These are phyloP conservation scores for Electrona antarctica DNA, from an alignment of 2,113 vertebrate species.

Conservation along the genomic window DNA sequence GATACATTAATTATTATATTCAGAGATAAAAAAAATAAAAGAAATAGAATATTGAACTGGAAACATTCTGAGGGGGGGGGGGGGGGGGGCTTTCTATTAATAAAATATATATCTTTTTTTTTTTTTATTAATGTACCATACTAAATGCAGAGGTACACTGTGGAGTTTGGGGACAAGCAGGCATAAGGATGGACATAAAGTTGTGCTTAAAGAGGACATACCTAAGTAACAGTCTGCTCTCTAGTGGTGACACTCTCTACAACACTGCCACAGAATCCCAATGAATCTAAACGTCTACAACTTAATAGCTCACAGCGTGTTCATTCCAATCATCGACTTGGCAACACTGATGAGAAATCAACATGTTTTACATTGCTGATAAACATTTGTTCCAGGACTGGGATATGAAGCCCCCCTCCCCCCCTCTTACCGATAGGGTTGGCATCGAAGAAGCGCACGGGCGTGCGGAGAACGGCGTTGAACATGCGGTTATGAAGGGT, in stretches of 20 bases:
- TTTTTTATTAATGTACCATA: background rate
- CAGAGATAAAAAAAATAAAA: background rate
- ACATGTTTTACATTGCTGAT: background rate
- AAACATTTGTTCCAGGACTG: background rate
- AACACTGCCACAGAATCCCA: constrained; percentile 9
- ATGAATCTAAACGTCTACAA: background rate
- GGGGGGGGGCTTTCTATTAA: background rate
- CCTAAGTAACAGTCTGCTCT: constrained; percentile 68
- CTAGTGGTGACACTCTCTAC: constrained; percentile 66
- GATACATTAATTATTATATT: background rate
- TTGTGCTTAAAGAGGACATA: constrained; percentile 13
- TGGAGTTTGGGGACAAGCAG: constrained; percentile 8
- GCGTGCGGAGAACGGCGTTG: constrained; percentile 85
- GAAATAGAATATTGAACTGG: background rate
- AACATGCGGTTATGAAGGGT: constrained; percentile 93
- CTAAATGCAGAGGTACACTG: constrained; percentile 2
- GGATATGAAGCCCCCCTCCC: background rate
- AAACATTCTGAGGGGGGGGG: background rate
- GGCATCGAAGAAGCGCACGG: constrained; percentile 89
- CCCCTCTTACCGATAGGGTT: constrained; percentile 90
- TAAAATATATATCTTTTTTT: background rate
- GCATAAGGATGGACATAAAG: constrained; percentile 19
- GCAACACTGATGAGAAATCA: no score
- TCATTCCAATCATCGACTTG: background rate
- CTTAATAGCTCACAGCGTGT: background rate